Evolutionary conservation across 2,113 vertebrate species (phyloP).

Genomic region (Ameiurus melas): DNA sequence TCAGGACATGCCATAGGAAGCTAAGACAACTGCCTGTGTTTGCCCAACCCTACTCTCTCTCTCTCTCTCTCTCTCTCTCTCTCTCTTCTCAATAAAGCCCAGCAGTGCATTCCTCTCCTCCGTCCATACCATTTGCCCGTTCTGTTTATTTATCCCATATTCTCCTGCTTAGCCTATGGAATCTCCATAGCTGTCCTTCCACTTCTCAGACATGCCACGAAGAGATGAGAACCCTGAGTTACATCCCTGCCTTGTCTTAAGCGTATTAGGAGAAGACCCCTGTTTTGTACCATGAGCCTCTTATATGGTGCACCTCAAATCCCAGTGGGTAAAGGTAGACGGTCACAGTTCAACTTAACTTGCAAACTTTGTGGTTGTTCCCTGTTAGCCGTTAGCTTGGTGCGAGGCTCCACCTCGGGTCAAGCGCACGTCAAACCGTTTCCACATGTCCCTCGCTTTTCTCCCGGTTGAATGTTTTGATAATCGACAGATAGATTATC

Average conservation of each 20-base stretch:
- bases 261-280: background rate
- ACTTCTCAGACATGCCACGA: constrained; percentile 41
- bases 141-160: constrained; percentile 61
- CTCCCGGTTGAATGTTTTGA: constrained; percentile 21
- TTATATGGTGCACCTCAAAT: background rate
- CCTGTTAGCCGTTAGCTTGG: background rate
- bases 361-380: constrained; percentile 19
- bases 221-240: constrained; percentile 1
- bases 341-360: constrained; percentile 32
- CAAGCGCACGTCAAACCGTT: constrained; percentile 9
- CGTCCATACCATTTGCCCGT: constrained; percentile 34
- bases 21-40: constrained; percentile 78
- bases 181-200: constrained; percentile 37
- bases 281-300: background rate
- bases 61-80: constrained; percentile 15
- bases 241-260: background rate
- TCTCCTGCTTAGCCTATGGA: constrained; percentile 60
- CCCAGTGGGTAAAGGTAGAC: constrained; percentile 20
- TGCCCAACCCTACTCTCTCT: constrained; percentile 66
- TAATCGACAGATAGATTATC: constrained; percentile 53
- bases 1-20: constrained; percentile 78
- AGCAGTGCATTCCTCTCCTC: constrained; percentile 65
- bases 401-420: background rate
- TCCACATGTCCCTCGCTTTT: constrained; percentile 22
- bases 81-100: constrained; percentile 59